Percentiles rank a stretch among this genome's conserved stretches.
Conservation (phyloP, 2,113 vertebrate species). For the Cyprinodon variegatus region DNA sequence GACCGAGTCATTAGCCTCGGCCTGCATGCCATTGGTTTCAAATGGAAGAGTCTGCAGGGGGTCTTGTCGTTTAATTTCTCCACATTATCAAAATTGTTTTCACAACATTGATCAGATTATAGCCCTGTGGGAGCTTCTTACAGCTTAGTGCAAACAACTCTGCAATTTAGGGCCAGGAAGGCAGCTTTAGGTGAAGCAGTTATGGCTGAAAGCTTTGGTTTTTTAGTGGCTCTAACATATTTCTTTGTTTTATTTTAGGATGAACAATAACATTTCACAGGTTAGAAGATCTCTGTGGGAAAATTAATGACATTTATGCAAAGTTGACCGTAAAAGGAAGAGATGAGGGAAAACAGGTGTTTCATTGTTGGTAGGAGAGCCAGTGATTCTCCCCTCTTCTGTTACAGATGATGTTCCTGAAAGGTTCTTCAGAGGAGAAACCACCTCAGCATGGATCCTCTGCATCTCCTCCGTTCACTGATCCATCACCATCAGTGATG, state of each 20-base stretch:
- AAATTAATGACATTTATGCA: background rate
- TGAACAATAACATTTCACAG: background rate
- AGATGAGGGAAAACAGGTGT: no score
- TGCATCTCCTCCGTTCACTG: no score
- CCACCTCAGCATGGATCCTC: no score
- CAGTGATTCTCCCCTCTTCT: background rate
- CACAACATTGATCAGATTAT: constrained; percentile 83
- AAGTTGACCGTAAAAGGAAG: background rate
- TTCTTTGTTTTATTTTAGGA: background rate
- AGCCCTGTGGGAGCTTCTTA: constrained; percentile 78
- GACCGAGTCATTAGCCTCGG: constrained; percentile 76
- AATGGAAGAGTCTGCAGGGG: constrained; percentile 77
- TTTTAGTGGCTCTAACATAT: background rate
- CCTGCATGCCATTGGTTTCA: constrained; percentile 73
- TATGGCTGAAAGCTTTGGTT: background rate
- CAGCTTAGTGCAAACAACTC: constrained; percentile 59
- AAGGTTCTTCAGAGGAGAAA: no score
- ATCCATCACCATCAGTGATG: no score
- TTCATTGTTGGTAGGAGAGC: no score
- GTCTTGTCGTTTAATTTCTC: constrained; percentile 75
- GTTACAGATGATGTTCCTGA: background rate
- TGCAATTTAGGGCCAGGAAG: constrained; percentile 44
- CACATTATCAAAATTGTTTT: constrained; percentile 84
- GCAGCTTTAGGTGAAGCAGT: constrained; percentile 39
- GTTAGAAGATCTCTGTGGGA: background rate